Conservation (phyloP, 2,888 invertebrate species). For the Clunio marinus region DNA sequence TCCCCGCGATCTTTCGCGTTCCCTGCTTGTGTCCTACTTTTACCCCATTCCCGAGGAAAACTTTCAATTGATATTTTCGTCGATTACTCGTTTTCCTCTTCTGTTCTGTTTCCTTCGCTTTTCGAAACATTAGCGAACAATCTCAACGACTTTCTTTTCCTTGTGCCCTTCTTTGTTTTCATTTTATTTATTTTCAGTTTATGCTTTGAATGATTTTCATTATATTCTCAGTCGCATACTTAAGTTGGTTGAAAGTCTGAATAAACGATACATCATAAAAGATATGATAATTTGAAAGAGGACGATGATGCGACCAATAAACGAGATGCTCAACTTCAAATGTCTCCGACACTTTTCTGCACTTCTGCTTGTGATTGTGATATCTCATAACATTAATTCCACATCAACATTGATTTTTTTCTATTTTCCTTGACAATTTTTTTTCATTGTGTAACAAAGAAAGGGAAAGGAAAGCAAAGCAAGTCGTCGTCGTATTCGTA, state of each 20-base stretch:
- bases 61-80: conserved; percentile 20
- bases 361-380: neutral
- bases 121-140: neutral
- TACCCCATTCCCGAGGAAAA: neutral
- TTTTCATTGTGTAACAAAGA: neutral
- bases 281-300: neutral
- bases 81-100: conserved; percentile 11
- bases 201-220: neutral
- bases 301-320: neutral
- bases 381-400: neutral
- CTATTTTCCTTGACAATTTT: no score
- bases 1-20: conserved; percentile 13
- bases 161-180: neutral
- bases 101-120: neutral
- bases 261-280: neutral
- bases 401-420: conserved; percentile 17
- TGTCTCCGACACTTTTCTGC: no score
- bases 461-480: no score
- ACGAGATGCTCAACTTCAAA: neutral
- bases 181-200: neutral
- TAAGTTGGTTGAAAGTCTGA: neutral
- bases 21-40: neutral
- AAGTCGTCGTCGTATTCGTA: no score
- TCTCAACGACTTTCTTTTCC: neutral
- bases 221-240: neutral